Percentiles rank a stretch among this genome's conserved stretches.
Evolutionary conservation across 2,888 invertebrate genomes (phyloP).

Genomic region (Clanis bilineata): DNA sequence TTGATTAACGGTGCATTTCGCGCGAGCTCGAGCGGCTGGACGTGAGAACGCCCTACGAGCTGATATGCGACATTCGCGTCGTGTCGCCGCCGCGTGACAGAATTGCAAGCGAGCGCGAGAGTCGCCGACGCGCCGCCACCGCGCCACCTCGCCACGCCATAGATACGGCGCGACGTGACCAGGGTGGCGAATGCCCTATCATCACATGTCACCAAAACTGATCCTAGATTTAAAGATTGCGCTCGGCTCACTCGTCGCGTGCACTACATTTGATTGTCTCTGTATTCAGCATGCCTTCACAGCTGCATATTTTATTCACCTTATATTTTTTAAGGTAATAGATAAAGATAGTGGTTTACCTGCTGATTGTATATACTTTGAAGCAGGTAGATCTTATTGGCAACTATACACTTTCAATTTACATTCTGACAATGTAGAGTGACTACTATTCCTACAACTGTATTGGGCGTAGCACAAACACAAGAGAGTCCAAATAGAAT

Average conservation of each 20-base stretch:
- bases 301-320: neutral
- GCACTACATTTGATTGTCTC: neutral
- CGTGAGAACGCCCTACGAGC: conserved; percentile 54
- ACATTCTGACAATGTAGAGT: no score
- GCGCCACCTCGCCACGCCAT: conserved; percentile 10
- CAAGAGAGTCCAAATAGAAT: no score
- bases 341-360: no score
- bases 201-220: conserved; percentile 12
- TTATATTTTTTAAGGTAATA: neutral
- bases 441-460: no score
- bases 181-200: conserved; percentile 6
- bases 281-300: neutral
- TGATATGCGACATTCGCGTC: conserved; percentile 55
- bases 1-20: conserved; percentile 65
- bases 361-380: neutral
- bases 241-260: neutral
- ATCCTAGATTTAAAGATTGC: conserved; percentile 10
- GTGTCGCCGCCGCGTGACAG: conserved; percentile 54
- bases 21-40: conserved; percentile 46
- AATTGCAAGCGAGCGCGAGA: conserved; percentile 41
- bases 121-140: conserved; percentile 11
- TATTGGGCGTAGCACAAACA: no score
- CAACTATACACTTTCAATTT: no score
- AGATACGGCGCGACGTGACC: conserved; percentile 8
- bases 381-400: neutral